These are phyloP conservation scores for Phaonia tiefii DNA, from an alignment of 2,888 invertebrate species.

Conservation along the genomic window DNA sequence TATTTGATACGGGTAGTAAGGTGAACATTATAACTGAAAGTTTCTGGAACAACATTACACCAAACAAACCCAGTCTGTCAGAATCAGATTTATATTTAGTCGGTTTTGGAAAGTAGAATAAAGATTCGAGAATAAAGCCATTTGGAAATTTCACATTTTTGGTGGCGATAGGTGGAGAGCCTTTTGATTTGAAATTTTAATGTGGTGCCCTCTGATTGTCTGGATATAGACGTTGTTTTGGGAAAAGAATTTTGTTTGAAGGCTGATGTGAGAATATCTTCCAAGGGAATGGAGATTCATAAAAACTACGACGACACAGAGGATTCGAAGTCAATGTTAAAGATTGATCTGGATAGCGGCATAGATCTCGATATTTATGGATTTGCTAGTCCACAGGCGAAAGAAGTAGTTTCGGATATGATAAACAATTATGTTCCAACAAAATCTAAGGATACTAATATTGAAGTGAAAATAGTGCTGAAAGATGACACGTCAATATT, in stretches of 20 bases:
- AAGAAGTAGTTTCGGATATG: constrained; percentile 37
- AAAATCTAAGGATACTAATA: constrained; percentile 36
- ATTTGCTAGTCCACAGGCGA: background rate
- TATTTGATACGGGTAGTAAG: constrained; percentile 30
- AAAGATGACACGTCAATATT: constrained; percentile 30
- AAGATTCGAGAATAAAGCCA: constrained; percentile 15
- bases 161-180: background rate
- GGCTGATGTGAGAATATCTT: background rate
- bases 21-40: constrained; percentile 1
- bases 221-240: constrained; percentile 9
- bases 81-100: constrained; percentile 21
- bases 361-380: background rate
- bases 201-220: background rate
- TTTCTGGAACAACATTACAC: background rate
- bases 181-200: background rate
- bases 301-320: background rate
- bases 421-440: constrained; percentile 33
- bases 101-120: constrained; percentile 13
- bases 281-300: background rate
- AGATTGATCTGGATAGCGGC: background rate
- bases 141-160: background rate
- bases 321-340: background rate
- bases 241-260: constrained; percentile 4
- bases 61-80: background rate
- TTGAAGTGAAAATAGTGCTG: constrained; percentile 10